Conservation (phyloP, 2,888 invertebrate genomes). For the Exephanes ischioxanthus region DNA sequence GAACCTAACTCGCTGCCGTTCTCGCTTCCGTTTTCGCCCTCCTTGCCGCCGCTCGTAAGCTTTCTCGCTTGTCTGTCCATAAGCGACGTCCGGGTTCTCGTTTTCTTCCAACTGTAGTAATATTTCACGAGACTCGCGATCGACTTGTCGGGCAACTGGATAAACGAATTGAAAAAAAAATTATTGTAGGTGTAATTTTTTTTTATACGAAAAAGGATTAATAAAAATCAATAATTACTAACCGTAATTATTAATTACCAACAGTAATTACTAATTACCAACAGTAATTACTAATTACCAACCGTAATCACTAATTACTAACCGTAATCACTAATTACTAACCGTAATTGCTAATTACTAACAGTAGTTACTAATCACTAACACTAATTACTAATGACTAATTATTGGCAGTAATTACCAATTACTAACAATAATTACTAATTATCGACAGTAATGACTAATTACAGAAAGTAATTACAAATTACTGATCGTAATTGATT, state of each 20-base stretch:
- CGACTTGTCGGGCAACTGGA: conserved; percentile 97
- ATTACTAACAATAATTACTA: not conserved
- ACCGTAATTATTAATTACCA: no score
- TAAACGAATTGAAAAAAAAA: conserved; percentile 64
- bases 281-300: no score
- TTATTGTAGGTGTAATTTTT: not conserved
- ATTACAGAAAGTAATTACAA: not conserved
- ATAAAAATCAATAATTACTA: not conserved
- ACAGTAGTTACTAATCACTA: no score
- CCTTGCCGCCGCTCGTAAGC: conserved; percentile 89
- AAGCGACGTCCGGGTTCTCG: conserved; percentile 94
- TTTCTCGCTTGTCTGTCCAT: conserved; percentile 95
- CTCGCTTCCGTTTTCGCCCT: conserved; percentile 90
- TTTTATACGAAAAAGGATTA: not conserved
- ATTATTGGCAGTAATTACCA: no score
- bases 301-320: no score
- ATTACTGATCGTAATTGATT: not conserved
- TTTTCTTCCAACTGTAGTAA: conserved; percentile 99
- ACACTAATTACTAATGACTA: no score
- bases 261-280: not conserved
- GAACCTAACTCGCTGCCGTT: conserved; percentile 94
- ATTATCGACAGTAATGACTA: not conserved
- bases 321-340: no score
- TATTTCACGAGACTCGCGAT: conserved; percentile 98
- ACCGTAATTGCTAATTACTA: no score